A percentile compares a stretch with the other conserved stretches of the same genome.
Evolutionary conservation across 2,888 invertebrate species (phyloP).

Genomic region (Rotaria macrura): DNA sequence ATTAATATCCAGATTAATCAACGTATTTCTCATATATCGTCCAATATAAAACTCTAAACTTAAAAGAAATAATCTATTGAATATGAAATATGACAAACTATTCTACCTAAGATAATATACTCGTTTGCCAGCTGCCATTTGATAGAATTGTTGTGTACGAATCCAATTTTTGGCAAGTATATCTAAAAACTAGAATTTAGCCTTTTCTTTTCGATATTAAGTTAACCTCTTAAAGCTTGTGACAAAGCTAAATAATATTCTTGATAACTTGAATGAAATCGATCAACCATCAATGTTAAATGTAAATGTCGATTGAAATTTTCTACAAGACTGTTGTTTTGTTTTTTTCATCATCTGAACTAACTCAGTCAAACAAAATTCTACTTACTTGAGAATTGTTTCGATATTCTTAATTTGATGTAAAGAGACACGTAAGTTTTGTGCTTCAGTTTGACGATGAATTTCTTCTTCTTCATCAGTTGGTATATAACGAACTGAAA

Average conservation of each 20-base stretch:
- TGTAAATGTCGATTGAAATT: constrained; percentile 96
- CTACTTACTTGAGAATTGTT: not conserved
- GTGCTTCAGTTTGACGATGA: not conserved
- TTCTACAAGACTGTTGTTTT: constrained; percentile 64
- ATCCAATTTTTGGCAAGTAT: constrained; percentile 62
- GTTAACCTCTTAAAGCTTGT: constrained; percentile 89
- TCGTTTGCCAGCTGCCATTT: constrained; percentile 96
- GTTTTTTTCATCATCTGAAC: not conserved
- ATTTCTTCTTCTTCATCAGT: not conserved
- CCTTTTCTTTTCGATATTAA: constrained; percentile 46
- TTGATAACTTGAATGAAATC: constrained; percentile 90
- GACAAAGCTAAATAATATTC: constrained; percentile 97
- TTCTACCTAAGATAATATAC: constrained; percentile 65
- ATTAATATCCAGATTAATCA: constrained; percentile 96
- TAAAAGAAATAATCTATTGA: constrained; percentile 50
- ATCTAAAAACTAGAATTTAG: not conserved
- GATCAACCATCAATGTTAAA: constrained; percentile 94
- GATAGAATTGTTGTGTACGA: constrained; percentile 94
- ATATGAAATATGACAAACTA: not conserved
- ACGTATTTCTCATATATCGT: constrained; percentile 87
- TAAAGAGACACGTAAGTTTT: not conserved
- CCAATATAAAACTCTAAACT: constrained; percentile 99
- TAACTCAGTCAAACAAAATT: not conserved
- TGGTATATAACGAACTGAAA: not conserved
- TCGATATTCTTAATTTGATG: not conserved